Evolutionary conservation across 2,797 vertebrate genomes (phyloP).

Genomic region (Psittacula echo): DNA sequence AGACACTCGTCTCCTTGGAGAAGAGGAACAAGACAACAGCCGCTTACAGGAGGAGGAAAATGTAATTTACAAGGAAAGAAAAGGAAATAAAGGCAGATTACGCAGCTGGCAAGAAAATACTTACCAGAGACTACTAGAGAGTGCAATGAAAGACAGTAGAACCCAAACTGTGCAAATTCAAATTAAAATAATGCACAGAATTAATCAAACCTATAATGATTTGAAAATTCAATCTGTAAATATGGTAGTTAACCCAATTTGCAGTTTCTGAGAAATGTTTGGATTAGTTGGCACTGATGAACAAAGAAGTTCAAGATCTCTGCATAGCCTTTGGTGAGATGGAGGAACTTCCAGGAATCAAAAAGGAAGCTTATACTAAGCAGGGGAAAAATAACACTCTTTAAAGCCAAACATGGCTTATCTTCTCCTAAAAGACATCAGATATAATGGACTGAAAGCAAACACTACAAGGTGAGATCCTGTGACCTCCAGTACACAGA

Average conservation of each 20-base stretch:
- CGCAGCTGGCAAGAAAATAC: background rate
- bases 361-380: background rate
- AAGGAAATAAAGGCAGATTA: background rate
- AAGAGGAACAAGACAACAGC: background rate
- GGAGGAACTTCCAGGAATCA: background rate
- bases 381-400: background rate
- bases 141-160: background rate
- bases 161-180: background rate
- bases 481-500: background rate
- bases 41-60: background rate
- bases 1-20: background rate
- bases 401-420: background rate
- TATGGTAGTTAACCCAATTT: rapidly evolving
- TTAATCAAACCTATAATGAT: background rate
- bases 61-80: background rate
- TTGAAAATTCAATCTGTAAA: background rate
- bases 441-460: background rate
- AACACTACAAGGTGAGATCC: rapidly evolving
- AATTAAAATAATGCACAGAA: background rate
- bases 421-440: background rate
- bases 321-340: background rate
- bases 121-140: background rate
- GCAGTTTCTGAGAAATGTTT: background rate
- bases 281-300: background rate
- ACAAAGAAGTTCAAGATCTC: background rate